Conservation (phyloP, 2,797 vertebrate genomes). For the Argyrosomus regius region DNA sequence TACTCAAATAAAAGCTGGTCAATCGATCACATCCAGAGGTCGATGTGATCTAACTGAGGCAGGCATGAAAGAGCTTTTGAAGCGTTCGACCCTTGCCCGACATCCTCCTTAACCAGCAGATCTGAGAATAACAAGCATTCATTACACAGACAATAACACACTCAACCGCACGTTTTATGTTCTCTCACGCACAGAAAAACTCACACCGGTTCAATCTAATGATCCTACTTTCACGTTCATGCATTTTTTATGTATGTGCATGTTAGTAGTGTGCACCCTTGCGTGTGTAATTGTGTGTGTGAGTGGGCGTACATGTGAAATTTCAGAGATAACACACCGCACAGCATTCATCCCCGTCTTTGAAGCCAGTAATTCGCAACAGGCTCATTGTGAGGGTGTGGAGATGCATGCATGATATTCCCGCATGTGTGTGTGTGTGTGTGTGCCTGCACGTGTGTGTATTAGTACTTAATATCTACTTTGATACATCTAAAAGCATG, state of each 20-base stretch:
- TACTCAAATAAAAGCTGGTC: conserved; percentile 46
- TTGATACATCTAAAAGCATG: conserved; percentile 69
- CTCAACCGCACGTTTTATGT: background rate
- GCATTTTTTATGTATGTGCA: conserved; percentile 21
- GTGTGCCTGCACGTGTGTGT: conserved; percentile 15
- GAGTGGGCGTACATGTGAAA: conserved; percentile 28
- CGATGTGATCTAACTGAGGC: conserved; percentile 37
- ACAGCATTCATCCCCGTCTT: conserved; percentile 58
- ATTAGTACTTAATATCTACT: conserved; percentile 47
- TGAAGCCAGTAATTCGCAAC: conserved; percentile 70
- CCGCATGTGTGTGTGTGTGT: background rate
- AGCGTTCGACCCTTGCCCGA: conserved; percentile 18
- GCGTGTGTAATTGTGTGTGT: conserved; percentile 15
- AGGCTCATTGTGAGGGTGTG: conserved; percentile 55
- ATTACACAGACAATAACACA: conserved; percentile 50
- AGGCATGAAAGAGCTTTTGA: conserved; percentile 56
- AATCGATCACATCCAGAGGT: conserved; percentile 51
- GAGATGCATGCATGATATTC: conserved; percentile 18
- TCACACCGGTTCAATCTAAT: conserved; percentile 1
- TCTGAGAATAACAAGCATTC: conserved; percentile 51
- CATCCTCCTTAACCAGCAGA: conserved; percentile 41
- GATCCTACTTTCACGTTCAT: conserved; percentile 2
- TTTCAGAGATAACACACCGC: conserved; percentile 24
- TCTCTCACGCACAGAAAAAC: background rate
- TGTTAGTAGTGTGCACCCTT: conserved; percentile 1